A percentile compares a stretch with the other conserved stretches of the same genome.
These are phyloP conservation scores for Batillaria attramentaria DNA, from an alignment of 1,140 invertebrate species.

Conservation along the genomic window DNA sequence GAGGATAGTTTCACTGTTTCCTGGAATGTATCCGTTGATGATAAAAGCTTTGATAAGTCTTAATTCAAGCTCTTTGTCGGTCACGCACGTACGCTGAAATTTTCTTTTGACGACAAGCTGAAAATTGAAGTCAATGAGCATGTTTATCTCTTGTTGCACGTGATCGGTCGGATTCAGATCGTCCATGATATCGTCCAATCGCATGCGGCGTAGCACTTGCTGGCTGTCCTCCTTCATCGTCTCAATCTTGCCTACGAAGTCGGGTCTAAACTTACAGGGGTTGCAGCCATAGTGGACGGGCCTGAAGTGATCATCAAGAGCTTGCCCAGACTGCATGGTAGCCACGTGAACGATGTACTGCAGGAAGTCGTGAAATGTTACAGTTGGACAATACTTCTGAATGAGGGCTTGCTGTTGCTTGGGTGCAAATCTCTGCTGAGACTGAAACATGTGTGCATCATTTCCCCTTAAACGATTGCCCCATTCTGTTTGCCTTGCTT, in stretches of 20 bases:
- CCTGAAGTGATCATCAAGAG: constrained; percentile 32
- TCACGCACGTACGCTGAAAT: background rate
- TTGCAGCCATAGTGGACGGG: constrained; percentile 35
- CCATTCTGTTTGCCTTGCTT: too few species aligned
- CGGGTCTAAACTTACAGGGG: constrained; percentile 26
- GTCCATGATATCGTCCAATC: background rate
- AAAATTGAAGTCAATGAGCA: constrained; percentile 27
- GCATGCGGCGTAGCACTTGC: constrained; percentile 7
- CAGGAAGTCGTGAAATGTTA: constrained; percentile 41
- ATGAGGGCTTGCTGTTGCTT: too few species aligned
- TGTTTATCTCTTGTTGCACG: constrained; percentile 23
- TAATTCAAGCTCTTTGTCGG: background rate
- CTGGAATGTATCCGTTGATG: constrained; percentile 30
- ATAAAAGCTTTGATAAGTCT: constrained; percentile 27
- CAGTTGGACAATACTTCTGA: background rate
- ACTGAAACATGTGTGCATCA: too few species aligned
- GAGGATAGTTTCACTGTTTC: background rate
- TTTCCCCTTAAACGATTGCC: too few species aligned
- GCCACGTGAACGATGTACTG: constrained; percentile 10
- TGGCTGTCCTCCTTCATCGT: constrained; percentile 26
- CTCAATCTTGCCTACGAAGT: constrained; percentile 35
- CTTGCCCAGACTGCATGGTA: background rate
- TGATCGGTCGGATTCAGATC: background rate
- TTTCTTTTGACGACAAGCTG: background rate
- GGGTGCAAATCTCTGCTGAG: too few species aligned